Percentiles rank a stretch among this genome's conserved stretches.
phyloP scores from a whole-genome alignment of 2,113 vertebrate genomes.

The Chunga burmeisteri region DNA sequence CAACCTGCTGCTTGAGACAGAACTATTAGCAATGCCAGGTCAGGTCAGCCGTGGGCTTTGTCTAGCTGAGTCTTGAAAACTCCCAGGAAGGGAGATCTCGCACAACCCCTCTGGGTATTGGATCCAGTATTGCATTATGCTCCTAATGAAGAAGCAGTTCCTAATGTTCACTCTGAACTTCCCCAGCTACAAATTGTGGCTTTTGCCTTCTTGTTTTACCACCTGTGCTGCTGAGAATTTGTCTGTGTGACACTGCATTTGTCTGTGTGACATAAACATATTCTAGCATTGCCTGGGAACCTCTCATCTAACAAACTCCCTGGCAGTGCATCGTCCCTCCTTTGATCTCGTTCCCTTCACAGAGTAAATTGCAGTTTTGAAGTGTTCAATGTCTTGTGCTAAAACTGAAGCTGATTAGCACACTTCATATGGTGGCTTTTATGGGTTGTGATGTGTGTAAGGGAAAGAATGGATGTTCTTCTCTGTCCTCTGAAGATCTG shows the following conservation, averaged over 20 bases:
- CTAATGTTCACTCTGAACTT: background rate
- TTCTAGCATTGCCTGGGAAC: background rate
- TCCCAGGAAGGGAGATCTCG: background rate
- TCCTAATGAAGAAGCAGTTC: background rate
- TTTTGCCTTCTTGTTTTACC: background rate
- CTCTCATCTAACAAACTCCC: background rate
- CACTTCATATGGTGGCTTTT: background rate
- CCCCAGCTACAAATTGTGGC: background rate
- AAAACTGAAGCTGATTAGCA: background rate
- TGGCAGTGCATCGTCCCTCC: background rate
- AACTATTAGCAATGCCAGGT: background rate
- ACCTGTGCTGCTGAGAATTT: background rate
- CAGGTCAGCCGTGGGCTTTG: background rate
- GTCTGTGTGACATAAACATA: background rate
- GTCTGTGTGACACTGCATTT: background rate
- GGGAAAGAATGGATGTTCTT: background rate
- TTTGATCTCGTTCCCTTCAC: background rate
- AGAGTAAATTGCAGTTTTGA: background rate
- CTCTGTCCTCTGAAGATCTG: background rate
- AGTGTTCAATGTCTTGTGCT: background rate
- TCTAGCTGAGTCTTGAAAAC: background rate
- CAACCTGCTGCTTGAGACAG: background rate
- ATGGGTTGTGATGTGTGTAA: background rate
- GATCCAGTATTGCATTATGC: background rate
- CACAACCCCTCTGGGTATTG: background rate